These are phyloP conservation scores for Leptura quadrifasciata DNA, from an alignment of 2,888 invertebrate species.

Conservation along the genomic window DNA sequence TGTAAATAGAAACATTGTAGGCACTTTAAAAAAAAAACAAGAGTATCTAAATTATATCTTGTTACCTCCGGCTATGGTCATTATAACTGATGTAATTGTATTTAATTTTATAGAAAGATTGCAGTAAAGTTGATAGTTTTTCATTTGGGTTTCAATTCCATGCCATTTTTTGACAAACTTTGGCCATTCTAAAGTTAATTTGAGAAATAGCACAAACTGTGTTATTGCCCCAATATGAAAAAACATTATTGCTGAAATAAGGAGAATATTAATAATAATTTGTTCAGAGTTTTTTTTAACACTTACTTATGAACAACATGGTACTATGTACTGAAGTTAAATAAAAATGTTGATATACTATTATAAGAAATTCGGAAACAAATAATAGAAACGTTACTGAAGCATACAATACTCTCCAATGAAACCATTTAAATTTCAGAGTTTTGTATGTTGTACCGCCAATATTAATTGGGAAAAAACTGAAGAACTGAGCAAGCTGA, in stretches of 20 bases:
- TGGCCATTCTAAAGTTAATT: constrained; percentile 51
- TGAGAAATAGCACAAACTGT: constrained; percentile 43
- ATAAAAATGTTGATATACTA: constrained; percentile 22
- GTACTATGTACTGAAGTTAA: not conserved
- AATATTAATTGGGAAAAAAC: constrained; percentile 50
- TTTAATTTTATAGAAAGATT: constrained; percentile 40
- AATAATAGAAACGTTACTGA: constrained; percentile 45
- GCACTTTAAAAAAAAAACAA: no score
- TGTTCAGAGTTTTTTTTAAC: not conserved
- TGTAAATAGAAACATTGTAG: no score
- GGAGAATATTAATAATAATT: not conserved
- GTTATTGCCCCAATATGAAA: constrained; percentile 48
- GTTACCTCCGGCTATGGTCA: constrained; percentile 28
- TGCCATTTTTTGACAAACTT: constrained; percentile 56
- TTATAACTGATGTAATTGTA: constrained; percentile 28
- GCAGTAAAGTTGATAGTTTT: constrained; percentile 45
- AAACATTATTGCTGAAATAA: constrained; percentile 28
- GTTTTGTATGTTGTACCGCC: constrained; percentile 5
- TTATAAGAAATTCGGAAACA: constrained; percentile 40
- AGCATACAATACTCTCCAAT: constrained; percentile 49
- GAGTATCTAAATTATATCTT: not conserved
- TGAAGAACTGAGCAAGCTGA: constrained; percentile 48
- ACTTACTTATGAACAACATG: not conserved
- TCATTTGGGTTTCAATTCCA: constrained; percentile 51
- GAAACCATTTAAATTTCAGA: constrained; percentile 45